Conservation (phyloP, 2,113 vertebrate species). For the Eulacestoma nigropectus region DNA sequence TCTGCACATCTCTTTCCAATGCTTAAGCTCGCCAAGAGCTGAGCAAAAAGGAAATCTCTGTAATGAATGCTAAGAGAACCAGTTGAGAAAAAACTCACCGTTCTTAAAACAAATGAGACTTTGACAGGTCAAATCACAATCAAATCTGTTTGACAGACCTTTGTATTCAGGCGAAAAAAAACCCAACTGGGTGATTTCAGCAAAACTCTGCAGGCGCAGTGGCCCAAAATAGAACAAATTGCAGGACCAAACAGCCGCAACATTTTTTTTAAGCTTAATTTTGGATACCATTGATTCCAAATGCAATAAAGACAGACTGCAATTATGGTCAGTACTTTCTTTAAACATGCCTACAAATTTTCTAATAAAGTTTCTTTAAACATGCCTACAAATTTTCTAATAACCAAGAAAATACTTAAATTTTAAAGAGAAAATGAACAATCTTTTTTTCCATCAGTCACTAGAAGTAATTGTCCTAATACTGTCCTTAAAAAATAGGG, state of each 20-base stretch:
- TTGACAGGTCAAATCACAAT: neutral
- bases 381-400: neutral
- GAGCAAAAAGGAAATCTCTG: neutral
- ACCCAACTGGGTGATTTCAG: neutral
- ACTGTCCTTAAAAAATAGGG: neutral
- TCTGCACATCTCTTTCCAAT: neutral
- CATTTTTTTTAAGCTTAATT: conserved; percentile 3
- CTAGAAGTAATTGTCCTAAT: neutral
- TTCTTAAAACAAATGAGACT: neutral
- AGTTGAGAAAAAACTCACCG: neutral
- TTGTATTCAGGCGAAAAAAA: neutral
- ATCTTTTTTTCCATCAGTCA: neutral
- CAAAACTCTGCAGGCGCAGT: neutral
- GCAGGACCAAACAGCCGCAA: neutral
- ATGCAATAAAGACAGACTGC: neutral
- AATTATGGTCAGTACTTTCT: conserved; percentile 26
- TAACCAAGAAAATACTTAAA: neutral
- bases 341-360: neutral
- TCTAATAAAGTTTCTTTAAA: conserved; percentile 31
- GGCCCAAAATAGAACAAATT: neutral
- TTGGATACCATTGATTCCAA: conserved; percentile 29
- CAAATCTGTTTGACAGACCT: neutral
- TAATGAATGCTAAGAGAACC: neutral
- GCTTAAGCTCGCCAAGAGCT: neutral
- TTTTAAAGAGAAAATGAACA: neutral